phyloP scores from a whole-genome alignment of 2,113 vertebrate genomes.

The Clupea harengus region DNA sequence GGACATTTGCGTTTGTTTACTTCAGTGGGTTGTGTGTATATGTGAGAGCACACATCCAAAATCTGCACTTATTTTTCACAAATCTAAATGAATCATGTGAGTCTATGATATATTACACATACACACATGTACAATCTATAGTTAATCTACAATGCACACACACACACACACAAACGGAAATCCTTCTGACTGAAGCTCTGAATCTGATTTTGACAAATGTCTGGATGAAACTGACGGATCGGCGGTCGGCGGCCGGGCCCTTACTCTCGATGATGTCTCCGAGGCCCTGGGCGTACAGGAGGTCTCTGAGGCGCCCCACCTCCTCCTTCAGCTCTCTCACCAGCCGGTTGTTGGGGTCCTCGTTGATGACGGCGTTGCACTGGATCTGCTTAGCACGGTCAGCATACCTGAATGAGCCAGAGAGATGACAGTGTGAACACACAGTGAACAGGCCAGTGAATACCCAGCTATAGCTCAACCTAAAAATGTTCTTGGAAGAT shows the following conservation, averaged over 20 bases:
- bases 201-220: neutral
- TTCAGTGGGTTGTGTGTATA: neutral
- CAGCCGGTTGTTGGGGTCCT: conserved; percentile 97
- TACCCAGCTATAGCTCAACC: too few species aligned
- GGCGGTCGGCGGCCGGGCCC: neutral
- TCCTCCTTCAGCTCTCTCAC: conserved; percentile 97
- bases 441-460: too few species aligned
- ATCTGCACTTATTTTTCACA: neutral
- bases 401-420: conserved; percentile 76
- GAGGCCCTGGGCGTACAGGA: conserved; percentile 89
- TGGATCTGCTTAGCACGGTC: conserved; percentile 98
- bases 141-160: neutral
- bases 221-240: neutral
- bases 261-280: conserved; percentile 97
- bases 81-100: neutral
- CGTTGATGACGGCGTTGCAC: conserved; percentile 94
- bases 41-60: neutral
- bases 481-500: too few species aligned
- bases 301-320: conserved; percentile 90
- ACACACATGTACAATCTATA: neutral
- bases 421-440: neutral
- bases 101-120: neutral
- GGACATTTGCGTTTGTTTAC: neutral
- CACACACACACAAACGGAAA: conserved; percentile 19
- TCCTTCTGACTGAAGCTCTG: neutral